phyloP scores from a whole-genome alignment of 2,113 vertebrate genomes.

The Chamaetylas fuelleborni region DNA sequence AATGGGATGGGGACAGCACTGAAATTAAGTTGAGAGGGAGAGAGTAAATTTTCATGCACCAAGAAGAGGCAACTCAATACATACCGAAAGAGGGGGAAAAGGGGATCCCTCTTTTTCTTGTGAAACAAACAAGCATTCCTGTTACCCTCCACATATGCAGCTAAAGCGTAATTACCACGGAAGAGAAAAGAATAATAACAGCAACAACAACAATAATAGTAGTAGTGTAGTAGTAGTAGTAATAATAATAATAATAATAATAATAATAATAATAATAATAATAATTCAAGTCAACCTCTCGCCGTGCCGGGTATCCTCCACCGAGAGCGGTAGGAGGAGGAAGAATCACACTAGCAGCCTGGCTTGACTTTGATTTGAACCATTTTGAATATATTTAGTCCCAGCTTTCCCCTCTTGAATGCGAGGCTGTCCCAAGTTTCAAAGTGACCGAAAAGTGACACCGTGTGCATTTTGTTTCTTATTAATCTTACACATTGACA shows the following conservation, averaged over 20 bases:
- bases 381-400: conserved; percentile 81
- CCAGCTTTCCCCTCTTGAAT: conserved; percentile 76
- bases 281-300: conserved; percentile 61
- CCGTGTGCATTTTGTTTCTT: conserved; percentile 97
- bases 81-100: background rate
- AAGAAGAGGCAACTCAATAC: conserved; percentile 58
- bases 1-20: background rate
- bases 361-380: conserved; percentile 77
- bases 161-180: conserved; percentile 34
- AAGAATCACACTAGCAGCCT: conserved; percentile 47
- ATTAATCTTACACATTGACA: conserved; percentile 99
- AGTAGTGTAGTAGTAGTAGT: background rate
- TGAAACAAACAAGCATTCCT: conserved; percentile 47
- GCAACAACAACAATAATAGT: background rate
- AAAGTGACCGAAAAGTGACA: conserved; percentile 98
- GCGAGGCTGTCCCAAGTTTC: conserved; percentile 84
- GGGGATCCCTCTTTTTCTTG: conserved; percentile 33
- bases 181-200: conserved; percentile 40
- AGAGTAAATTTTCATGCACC: conserved; percentile 49
- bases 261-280: background rate
- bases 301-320: conserved; percentile 38
- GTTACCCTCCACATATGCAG: conserved; percentile 25
- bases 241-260: background rate
- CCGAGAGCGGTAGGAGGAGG: conserved; percentile 45
- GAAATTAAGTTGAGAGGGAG: conserved; percentile 37